These are phyloP conservation scores for Drosophila watanabei DNA, from an alignment of 1,140 invertebrate species.

Conservation along the genomic window DNA sequence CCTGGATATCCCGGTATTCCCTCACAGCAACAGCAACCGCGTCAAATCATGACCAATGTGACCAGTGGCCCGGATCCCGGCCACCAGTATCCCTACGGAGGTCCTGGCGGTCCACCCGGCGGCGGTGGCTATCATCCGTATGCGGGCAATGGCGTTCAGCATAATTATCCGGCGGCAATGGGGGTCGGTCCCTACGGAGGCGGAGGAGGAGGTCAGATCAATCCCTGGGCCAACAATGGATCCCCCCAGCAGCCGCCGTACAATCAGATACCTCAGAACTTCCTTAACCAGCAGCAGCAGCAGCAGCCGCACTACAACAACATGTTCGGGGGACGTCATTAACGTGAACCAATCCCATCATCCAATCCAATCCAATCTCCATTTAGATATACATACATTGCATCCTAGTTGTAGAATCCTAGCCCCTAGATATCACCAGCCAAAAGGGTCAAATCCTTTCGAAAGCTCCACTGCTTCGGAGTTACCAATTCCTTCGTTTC, in stretches of 20 bases:
- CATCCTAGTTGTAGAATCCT: not conserved
- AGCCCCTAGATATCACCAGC: slow-evolving; percentile 5
- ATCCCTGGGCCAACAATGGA: slow-evolving; percentile 61
- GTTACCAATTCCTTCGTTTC: not conserved
- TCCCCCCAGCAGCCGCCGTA: slow-evolving; percentile 44
- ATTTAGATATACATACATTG: not conserved
- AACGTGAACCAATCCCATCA: not conserved
- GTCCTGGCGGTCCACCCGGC: slow-evolving; percentile 2
- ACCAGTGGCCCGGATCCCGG: slow-evolving; percentile 9
- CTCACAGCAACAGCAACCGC: slow-evolving; percentile 7
- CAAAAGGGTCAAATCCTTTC: slow-evolving; percentile 1
- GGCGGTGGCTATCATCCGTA: slow-evolving; percentile 49
- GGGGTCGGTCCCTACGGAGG: not conserved
- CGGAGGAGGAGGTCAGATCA: slow-evolving; percentile 18
- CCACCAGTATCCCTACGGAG: slow-evolving; percentile 8
- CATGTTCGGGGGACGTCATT: slow-evolving; percentile 59
- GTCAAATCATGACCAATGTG: slow-evolving; percentile 5
- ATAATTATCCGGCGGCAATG: slow-evolving; percentile 23
- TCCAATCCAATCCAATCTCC: not conserved
- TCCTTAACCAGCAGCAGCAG: slow-evolving; percentile 46
- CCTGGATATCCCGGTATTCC: slow-evolving; percentile 10
- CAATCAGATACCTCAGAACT: slow-evolving; percentile 43
- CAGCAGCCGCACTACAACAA: slow-evolving; percentile 50
- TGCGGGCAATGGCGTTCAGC: slow-evolving; percentile 19
- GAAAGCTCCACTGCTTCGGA: not conserved